Conservation (phyloP, 2,797 vertebrate genomes). For the Picus viridis region DNA sequence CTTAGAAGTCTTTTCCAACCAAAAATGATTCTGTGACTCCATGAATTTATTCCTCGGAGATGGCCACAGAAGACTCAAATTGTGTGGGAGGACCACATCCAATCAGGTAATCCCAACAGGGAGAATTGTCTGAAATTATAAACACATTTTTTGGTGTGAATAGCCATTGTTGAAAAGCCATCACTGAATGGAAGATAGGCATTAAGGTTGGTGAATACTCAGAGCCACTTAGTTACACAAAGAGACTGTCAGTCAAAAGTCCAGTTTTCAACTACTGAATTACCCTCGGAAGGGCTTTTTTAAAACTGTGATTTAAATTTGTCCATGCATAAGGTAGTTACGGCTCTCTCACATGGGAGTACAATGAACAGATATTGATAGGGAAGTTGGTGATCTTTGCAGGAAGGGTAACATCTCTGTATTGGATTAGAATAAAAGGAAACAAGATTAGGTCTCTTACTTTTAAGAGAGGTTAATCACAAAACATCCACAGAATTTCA, state of each 20-base stretch:
- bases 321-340: neutral
- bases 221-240: neutral
- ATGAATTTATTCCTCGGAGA: neutral
- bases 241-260: neutral
- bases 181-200: neutral
- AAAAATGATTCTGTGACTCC: neutral
- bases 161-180: neutral
- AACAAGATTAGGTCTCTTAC: neutral
- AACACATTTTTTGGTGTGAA: neutral
- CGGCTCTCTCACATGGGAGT: neutral
- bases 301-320: neutral
- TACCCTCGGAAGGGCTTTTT: neutral
- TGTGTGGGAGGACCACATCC: rapidly evolving
- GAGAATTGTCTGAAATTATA: neutral
- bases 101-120: neutral
- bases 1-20: neutral
- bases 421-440: neutral
- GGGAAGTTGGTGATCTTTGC: neutral
- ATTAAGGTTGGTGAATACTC: neutral
- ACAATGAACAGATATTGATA: neutral
- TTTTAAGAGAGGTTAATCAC: neutral
- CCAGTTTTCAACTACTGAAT: neutral
- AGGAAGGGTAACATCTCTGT: neutral
- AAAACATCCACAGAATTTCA: neutral
- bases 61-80: rapidly evolving